These are phyloP conservation scores for Psephotus haematonotus DNA, from an alignment of 2,113 vertebrate species.

Conservation along the genomic window DNA sequence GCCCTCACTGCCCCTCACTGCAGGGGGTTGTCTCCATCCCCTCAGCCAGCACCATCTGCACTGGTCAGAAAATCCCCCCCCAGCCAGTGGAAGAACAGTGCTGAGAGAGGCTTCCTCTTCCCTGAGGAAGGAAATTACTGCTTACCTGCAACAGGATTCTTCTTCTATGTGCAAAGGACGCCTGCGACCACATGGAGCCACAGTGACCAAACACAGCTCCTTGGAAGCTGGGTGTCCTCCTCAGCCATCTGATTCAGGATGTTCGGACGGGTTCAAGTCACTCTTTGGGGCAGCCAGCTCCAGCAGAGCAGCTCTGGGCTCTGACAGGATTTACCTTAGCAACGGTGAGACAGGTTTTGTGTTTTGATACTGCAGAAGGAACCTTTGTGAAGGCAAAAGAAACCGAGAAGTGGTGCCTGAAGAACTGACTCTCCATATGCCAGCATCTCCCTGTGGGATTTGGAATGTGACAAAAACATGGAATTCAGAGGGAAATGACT, in stretches of 20 bases:
- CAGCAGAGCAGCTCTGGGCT: not conserved
- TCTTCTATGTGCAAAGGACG: not conserved
- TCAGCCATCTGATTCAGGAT: not conserved
- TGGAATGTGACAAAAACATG: not conserved
- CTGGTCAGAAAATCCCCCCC: not conserved
- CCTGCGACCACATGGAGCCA: not conserved
- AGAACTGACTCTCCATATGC: not conserved
- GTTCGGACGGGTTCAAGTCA: not conserved
- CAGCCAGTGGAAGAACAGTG: not conserved
- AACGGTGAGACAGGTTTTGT: not conserved
- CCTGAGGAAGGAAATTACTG: not conserved
- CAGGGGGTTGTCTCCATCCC: not conserved
- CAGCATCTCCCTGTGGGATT: not conserved
- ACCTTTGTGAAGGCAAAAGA: not conserved
- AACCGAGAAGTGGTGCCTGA: not conserved
- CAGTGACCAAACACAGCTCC: not conserved
- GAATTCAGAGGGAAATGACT: slow-evolving; percentile 8
- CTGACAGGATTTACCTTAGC: not conserved
- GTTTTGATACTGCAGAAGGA: not conserved
- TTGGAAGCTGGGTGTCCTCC: not conserved
- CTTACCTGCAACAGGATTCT: not conserved
- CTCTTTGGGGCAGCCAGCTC: not conserved
- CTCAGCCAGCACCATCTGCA: not conserved
- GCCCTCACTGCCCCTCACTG: too few species aligned
- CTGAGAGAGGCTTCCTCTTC: not conserved